Evolutionary conservation across 2,888 invertebrate species (phyloP), one percentile per base, ranked within the genome.

Genomic region (Ditylenchus weischeri): DNA sequence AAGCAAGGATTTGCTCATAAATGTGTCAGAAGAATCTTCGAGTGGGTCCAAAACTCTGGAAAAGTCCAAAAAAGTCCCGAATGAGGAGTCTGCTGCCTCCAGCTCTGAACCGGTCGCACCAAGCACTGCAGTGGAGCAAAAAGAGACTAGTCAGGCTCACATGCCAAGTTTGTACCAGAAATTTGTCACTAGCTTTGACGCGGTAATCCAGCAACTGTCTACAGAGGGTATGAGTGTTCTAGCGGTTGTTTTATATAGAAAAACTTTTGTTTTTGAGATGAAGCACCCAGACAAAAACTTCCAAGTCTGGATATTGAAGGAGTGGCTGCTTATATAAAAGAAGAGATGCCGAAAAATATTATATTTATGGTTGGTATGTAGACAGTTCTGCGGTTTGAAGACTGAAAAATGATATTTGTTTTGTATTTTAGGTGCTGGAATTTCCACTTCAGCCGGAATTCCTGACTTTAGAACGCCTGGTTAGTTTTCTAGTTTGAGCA

Each of bases 381-480:
- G 15, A 43, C 15, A 43, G 11, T 43, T 43, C 8, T 43, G 43
- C 1, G 43, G 15, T 43, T 43, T 43, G 11, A 8, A 43, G 43
- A 43, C 13, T 15, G 15, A 43, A 43, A 43, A 13, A 13, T 43
- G 13, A 43, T 15, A 15, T 43, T 43, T 43, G 13, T 43, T 43
- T 43, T 43, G 43, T 43, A 43, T 8, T 43, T 43, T 43, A 43
- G 43, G 95, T 70, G 95, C 95, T 76, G 95, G 95, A 62, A 93
- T 96, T 81, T 94, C 93, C 2, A 96, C 95, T 11, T 71, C 92
- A 79, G 92, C 92, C 65, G 95, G 95, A 48, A 94, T 95, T 76
- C 95, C 95, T 23, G 95, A 95, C 84, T 95, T 95, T 84, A 89
- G 95, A 29, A 91, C 92, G 23, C 93, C 93, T 0, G 75, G 78